Evolutionary conservation across 2,888 invertebrate species (phyloP), one percentile per base, ranked within the genome.

Genomic region (Sericinus montela): DNA sequence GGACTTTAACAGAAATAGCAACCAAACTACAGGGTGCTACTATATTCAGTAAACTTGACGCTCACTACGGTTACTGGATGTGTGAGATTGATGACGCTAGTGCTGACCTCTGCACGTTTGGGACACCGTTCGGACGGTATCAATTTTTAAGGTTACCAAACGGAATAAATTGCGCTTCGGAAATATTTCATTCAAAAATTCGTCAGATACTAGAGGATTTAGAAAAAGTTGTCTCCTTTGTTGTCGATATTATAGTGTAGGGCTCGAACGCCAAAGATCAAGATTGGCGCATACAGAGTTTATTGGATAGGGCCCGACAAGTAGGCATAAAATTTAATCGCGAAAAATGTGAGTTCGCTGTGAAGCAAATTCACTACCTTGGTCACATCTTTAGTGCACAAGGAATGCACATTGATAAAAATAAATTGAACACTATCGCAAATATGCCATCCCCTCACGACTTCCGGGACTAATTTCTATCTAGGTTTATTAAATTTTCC

Each of bases 111-210:
- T 29, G 29, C 9, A 29, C 29, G 5, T 29, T 29, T 8, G 10
- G 10, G 8, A 41, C n/a, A n/a, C n/a, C n/a, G n/a, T n/a, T n/a
- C n/a, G n/a, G n/a, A n/a, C n/a, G n/a, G n/a, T n/a, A n/a, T 19
- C 45, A 49, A 41, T 61, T 55, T 50, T 32, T 58, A 11, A 44
- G 56, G 1, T 25, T 60, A 28, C 60, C 64, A 0, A 62, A 45
- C 36, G 58, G 59, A 5, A 51, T 63, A 11, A 56, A 54, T 30
- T 59, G 53, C 32, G 59, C 57, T 0, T 39, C 54, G 9, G 61
- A 63, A 48, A 50, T 59, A 11, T 59, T 60, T 53, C 60, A 63
- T 36, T 47, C 46, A 1, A 57, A 53, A 48, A 25, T 57, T 10
- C 19, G 51, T 5, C 49, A 55, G 15, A 11, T 49, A 9, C 32